phyloP scores from a whole-genome alignment of 2,888 invertebrate species.

The Melinaea marsaeus region DNA sequence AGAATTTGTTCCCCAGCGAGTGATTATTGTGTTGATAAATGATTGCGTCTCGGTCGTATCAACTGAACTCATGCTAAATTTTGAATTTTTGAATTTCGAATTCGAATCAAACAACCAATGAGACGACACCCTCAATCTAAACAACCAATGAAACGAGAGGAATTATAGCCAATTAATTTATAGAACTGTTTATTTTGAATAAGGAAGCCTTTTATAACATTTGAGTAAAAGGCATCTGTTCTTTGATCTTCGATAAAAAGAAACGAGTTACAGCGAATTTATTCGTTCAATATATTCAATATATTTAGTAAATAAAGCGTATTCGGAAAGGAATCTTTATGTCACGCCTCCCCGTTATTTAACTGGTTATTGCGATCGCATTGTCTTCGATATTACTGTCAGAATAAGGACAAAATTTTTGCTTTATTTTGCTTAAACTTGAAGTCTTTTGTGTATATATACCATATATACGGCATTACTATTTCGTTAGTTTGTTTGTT shows the following conservation, averaged over 20 bases:
- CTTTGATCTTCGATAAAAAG: too few species aligned
- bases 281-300: constrained; percentile 19
- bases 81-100: constrained; percentile 16
- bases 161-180: too few species aligned
- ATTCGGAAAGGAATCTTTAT: neutral
- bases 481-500: neutral
- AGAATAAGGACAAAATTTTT: neutral
- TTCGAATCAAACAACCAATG: neutral
- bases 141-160: neutral
- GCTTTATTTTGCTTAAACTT: neutral
- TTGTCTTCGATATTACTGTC: neutral
- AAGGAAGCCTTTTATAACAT: too few species aligned
- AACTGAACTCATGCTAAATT: constrained; percentile 17
- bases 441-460: neutral
- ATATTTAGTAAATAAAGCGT: constrained; percentile 38
- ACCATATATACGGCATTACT: neutral
- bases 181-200: too few species aligned
- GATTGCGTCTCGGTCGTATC: constrained; percentile 34
- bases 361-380: constrained; percentile 52
- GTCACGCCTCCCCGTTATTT: constrained; percentile 55
- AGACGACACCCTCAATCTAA: neutral
- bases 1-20: constrained; percentile 39
- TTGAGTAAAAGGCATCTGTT: too few species aligned
- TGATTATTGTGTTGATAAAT: constrained; percentile 58
- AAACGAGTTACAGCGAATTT: too few species aligned